A percentile compares a stretch with the other conserved stretches of the same genome.
These are phyloP conservation scores for Amiota minor DNA, from an alignment of 2,888 invertebrate species.

Conservation along the genomic window DNA sequence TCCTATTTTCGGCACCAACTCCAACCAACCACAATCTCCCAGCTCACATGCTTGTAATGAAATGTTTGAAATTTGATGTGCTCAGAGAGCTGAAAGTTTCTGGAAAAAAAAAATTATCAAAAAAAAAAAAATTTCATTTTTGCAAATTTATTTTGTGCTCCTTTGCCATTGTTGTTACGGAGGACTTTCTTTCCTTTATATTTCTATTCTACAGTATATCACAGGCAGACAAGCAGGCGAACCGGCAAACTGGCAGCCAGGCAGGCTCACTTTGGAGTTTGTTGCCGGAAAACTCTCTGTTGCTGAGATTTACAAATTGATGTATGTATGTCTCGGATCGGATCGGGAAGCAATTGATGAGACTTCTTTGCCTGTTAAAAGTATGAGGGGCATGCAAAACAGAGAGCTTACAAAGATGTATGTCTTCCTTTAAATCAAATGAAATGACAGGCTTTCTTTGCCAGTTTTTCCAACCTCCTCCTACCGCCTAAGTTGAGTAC, in stretches of 20 bases:
- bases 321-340: not conserved
- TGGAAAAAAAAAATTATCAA: not conserved
- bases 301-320: conserved; percentile 5
- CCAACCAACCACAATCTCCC: not conserved
- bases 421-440: too few species aligned
- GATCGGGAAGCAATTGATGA: too few species aligned
- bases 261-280: not conserved
- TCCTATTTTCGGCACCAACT: too few species aligned
- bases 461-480: not conserved
- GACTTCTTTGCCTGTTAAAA: too few species aligned
- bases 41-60: not conserved
- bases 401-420: too few species aligned
- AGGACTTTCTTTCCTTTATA: not conserved
- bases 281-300: conserved; percentile 3
- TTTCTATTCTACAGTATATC: not conserved
- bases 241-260: too few species aligned
- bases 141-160: conserved; percentile 19
- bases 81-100: not conserved
- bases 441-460: too few species aligned
- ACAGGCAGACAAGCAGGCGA: too few species aligned
- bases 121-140: not conserved
- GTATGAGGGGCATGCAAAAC: too few species aligned
- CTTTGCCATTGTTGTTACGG: not conserved
- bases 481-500: not conserved
- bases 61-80: conserved; percentile 23